Base-by-base conservation (phyloP, 2,797 vertebrate genomes). In the Spatula clypeata region DNA sequence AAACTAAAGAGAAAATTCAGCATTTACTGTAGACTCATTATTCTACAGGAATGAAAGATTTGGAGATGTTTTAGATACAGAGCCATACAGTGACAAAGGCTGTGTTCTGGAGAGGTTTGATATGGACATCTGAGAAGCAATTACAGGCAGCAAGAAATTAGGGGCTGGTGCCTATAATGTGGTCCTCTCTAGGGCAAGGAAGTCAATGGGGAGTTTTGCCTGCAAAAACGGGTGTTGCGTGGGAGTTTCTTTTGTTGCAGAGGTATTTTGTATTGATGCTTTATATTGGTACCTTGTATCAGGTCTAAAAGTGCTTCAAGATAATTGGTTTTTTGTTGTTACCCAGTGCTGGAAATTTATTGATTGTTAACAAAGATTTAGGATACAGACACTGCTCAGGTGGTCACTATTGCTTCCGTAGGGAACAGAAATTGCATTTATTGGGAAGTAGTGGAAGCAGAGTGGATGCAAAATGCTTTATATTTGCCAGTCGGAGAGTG, bases 91-190 rank as follows among this genome's bases (percentile, higher is more conserved):
- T 4, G 76, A 6, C 54, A 66, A 42, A 74, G 76, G 62, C 27
- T 54, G 58, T 38, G 36, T 4, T 83, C 85, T 95, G 94, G 67
- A 95, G 80, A 44, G 88, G 86, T 58, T 64, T 40, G 64, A 8
- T 45, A 1, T 0, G 10, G 7, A 6, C 34, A 26, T 13, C 80
- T 49, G 34, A 76, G 74, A 9, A 67, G 55, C 62, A 32, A 38
- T 71, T 80, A 55, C 31, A 12, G 2, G 23, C 44, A 26, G 40
- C 21, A 54, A 88, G 67, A 34, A 86, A 51, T 67, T 4, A 9
- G 67, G 82, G 65, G 9, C 34, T 1, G 29, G 4, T 1, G 4
- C 32, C 53, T 8, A 13, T 16, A 2, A 1, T 31, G 1, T 1
- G 2, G 10, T 9, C 40, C 17, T 75, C 24, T 55, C 8, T 8